Base-by-base conservation (phyloP, 1,140 invertebrate genomes). In the Tetramorium parvispinum region DNA sequence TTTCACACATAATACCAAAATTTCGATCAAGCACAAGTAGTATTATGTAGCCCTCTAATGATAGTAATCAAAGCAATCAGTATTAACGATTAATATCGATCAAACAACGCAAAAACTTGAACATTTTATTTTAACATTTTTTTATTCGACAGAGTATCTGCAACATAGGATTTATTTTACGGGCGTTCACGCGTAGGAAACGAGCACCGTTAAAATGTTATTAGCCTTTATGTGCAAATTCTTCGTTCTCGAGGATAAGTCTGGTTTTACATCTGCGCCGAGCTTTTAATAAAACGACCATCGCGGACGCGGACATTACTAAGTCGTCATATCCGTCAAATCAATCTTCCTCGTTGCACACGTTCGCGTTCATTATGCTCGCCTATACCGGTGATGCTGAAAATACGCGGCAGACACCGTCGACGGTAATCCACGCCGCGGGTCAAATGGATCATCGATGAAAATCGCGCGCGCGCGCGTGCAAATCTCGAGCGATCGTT, bases 281-380 rank as follows among this genome's bases (percentile, higher is more conserved):
- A 24, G 79, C 79, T 83, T 83, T 83, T 83, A 83, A 83, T 83
- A 75, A 83, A 83, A 83, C 53, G 32, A 59, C 57, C 57, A 49
- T 49, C 57, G 75, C 53, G 73, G 27, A 7, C 43, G 10, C 71
- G 71, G 53, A 4, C 63, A 81, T 81, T 49, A 61, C 68, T 37
- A 73, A 82, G 70, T 83, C 79, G 68, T 83, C 79, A 75, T 75
- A 83, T 75, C 79, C 79, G 79, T 83, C 79, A 83, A 83, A 83
- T 83, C 79, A 75, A 83, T 83, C 79, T 83, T 75, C 24, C 79
- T 32, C 53, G 79, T 73, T 61, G 68, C 79, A 11, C 66, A 40
- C 79, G 68, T 57, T 24, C 66, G 66, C 66, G 78, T 82, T 82
- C 65, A 82, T 82, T 82, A 82, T 40, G 66, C 76, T 68, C 66